These are phyloP conservation scores for Micromys minutus DNA, from an alignment of 2,113 vertebrate species.

Conservation along the genomic window DNA sequence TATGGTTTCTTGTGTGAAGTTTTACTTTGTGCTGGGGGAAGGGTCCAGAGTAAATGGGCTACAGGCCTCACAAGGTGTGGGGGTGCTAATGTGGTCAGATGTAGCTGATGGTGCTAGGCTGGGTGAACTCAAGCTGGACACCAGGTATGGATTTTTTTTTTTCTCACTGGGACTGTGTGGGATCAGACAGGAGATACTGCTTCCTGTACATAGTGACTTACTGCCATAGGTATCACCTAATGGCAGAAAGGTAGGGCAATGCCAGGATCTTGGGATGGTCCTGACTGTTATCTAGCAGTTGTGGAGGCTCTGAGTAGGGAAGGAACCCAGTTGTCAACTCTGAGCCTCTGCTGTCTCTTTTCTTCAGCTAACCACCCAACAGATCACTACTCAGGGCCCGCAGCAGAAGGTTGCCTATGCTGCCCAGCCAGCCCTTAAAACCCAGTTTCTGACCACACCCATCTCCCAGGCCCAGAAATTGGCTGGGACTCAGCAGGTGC, in stretches of 20 bases:
- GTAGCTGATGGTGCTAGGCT: neutral
- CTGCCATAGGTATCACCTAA: neutral
- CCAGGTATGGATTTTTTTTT: fast-evolving
- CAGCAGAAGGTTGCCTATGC: constrained; percentile 95
- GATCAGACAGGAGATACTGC: neutral
- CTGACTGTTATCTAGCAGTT: neutral
- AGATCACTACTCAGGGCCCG: constrained; percentile 92
- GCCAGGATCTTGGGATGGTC: neutral
- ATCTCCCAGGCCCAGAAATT: constrained; percentile 93
- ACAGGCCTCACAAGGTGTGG: too few relatives aligned
- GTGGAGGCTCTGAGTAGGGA: neutral
- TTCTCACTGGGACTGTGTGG: neutral
- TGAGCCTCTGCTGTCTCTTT: neutral
- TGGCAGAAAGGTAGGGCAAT: neutral
- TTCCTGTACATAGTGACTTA: neutral
- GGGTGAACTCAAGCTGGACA: neutral
- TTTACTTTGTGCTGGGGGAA: neutral
- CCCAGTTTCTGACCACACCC: constrained; percentile 93
- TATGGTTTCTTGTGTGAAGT: constrained; percentile 42
- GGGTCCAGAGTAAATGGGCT: neutral
- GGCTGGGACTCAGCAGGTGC: constrained; percentile 92
- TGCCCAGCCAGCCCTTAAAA: constrained; percentile 93
- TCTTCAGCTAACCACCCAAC: constrained; percentile 86
- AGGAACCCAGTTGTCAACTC: fast-evolving
- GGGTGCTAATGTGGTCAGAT: neutral